Base-by-base conservation (phyloP, 2,113 vertebrate genomes). In the Nyctibius bracteatus region DNA sequence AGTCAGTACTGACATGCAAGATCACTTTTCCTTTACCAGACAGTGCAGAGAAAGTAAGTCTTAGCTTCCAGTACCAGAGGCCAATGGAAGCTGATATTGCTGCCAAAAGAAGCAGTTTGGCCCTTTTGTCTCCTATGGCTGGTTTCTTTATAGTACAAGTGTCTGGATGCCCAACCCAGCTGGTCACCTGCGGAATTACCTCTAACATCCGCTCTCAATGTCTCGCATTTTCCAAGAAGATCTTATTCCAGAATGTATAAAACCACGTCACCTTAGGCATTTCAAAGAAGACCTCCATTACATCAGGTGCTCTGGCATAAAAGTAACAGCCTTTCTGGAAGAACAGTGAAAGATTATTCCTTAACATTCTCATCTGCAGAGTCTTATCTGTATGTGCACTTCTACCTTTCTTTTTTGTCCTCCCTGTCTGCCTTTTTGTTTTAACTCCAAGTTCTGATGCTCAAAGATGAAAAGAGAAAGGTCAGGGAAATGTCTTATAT, bases 271-370 rank as follows among this genome's bases (percentile, higher is more conserved):
- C 35, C 51, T 66, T 74, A 92, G 96, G 52, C 21, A 52, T 92
- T 94, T 96, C 80, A 96, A 91, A 95, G 85, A 59, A n/a, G 70
- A 90, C 41, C 73, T 91, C 70, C 37, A 74, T 39, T 80, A 84
- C 70, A 89, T 85, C 39, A 82, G 80, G 81, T 62, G 14, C 22
- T 86, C 87, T 78, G 46, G 30, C 41, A 71, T 91, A 44, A 84
- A 92, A 96, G 51, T 85, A 91, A 35, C n/a, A 92, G 17, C 4
- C 4, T 86, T 96, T 92, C 66, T 72, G 62, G 37, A 25, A 59
- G 47, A 90, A 52, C 9, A 33, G 37, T 44, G 27, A 59, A 83
- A 92, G 52, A 90, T 92, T 96, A 70, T 84, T 95, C 57, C 43
- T 79, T 55, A 93, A 51, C 70, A 78, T 67, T 91, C 21, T 92